A percentile compares a stretch with the other conserved stretches of the same genome.
phyloP scores from a whole-genome alignment of 1,140 invertebrate species.

The Nasonia longicornis region DNA sequence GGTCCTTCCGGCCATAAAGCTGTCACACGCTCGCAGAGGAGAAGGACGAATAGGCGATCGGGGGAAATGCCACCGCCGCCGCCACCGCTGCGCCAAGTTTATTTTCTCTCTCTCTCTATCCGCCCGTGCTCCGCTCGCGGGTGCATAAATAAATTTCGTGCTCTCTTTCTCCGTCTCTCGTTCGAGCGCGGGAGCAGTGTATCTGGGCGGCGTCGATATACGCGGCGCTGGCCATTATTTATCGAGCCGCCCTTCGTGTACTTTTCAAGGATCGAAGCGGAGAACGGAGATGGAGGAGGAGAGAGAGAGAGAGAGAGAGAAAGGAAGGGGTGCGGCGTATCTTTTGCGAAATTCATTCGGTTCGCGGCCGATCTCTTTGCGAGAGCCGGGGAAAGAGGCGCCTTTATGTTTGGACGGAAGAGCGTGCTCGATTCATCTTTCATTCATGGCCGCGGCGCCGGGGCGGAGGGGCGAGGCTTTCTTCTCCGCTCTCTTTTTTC shows the following conservation, averaged over 20 bases:
- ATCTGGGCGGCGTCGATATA: constrained; percentile 35
- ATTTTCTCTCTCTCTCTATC: constrained; percentile 36
- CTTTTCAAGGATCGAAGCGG: constrained; percentile 37
- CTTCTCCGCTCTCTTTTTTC: constrained; percentile 4
- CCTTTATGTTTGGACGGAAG: constrained; percentile 11
- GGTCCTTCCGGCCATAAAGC: constrained; percentile 47
- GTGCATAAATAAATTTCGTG: constrained; percentile 46
- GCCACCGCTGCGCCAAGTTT: constrained; percentile 18
- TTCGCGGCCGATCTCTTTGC: constrained; percentile 25
- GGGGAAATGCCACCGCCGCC: constrained; percentile 27
- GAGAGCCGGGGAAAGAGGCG: constrained; percentile 8
- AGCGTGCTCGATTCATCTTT: constrained; percentile 32
- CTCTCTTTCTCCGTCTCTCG: constrained; percentile 15
- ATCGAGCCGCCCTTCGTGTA: constrained; percentile 39
- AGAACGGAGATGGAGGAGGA: background rate
- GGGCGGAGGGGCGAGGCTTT: background rate
- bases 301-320: constrained; percentile 34
- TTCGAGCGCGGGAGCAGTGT: background rate
- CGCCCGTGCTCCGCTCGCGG: background rate
- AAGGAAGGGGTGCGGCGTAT: constrained; percentile 32
- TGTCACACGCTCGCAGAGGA: constrained; percentile 32
- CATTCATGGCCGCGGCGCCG: constrained; percentile 21
- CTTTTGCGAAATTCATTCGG: constrained; percentile 46
- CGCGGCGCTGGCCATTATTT: constrained; percentile 41
- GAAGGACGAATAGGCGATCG: constrained; percentile 42